Percentiles rank a stretch among this genome's conserved stretches.
Evolutionary conservation across 2,888 invertebrate genomes (phyloP).

Genomic region (Entomobrya proxima): DNA sequence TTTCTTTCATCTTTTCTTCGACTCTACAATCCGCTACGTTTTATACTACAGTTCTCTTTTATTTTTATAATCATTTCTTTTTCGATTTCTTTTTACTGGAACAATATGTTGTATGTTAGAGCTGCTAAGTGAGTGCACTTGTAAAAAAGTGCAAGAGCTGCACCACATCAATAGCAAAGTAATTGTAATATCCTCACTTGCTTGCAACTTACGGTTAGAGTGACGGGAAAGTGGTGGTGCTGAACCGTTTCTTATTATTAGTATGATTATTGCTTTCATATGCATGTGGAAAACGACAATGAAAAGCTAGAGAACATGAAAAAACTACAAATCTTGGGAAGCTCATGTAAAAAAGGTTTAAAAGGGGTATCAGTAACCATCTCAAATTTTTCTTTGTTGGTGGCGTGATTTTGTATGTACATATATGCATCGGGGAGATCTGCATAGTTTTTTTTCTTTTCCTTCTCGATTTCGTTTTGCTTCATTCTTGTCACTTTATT

Average conservation of each 20-base stretch:
- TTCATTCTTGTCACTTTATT: slow-evolving; percentile 29
- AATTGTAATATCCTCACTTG: neutral
- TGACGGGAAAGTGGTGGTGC: neutral
- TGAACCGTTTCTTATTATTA: slow-evolving; percentile 44
- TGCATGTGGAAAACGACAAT: slow-evolving; percentile 23
- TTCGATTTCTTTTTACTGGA: no score
- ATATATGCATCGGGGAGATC: neutral
- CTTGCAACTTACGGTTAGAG: neutral
- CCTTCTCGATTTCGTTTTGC: no score
- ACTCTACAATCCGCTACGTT: no score
- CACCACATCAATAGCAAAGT: slow-evolving; percentile 2
- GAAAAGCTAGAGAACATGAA: neutral
- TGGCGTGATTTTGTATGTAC: slow-evolving; percentile 1
- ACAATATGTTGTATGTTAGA: no score
- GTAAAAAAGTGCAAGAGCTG: slow-evolving; percentile 34
- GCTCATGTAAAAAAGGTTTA: neutral
- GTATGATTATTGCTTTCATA: slow-evolving; percentile 41
- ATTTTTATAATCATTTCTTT: no score
- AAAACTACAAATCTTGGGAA: neutral
- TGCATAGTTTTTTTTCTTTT: neutral
- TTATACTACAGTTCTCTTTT: no score
- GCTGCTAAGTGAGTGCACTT: neutral
- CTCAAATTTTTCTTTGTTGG: slow-evolving; percentile 26
- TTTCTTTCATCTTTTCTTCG: no score
- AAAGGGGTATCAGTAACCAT: slow-evolving; percentile 10